Percentiles rank a stretch among this genome's conserved stretches.
Evolutionary conservation across 2,113 vertebrate species (phyloP).

Genomic region (Phylloscopus trochiloides): DNA sequence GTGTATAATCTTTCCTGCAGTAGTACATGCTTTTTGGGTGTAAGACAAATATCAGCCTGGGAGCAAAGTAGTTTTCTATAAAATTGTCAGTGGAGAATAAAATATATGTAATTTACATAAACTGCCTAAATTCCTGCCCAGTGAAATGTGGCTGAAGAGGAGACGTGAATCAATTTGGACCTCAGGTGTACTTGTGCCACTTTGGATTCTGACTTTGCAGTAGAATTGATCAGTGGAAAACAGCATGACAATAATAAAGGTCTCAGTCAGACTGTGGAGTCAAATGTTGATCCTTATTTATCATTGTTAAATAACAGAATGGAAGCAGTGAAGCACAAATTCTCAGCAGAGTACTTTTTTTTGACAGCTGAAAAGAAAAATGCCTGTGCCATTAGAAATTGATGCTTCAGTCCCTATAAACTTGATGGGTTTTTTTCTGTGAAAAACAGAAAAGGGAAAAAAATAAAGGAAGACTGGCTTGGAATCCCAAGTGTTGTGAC

Average conservation of each 20-base stretch:
- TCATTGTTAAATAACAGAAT: neutral
- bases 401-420: neutral
- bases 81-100: neutral
- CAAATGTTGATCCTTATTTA: neutral
- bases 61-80: neutral
- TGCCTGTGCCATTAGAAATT: neutral
- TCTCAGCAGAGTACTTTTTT: neutral
- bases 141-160: neutral
- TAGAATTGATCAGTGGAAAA: neutral
- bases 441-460: neutral
- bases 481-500: neutral
- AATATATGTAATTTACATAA: neutral
- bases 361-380: neutral
- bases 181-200: neutral
- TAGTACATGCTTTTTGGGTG: neutral
- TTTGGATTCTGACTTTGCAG: neutral
- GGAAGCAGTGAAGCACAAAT: constrained; percentile 8
- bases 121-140: neutral
- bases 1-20: neutral
- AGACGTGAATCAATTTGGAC: neutral
- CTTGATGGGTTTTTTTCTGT: neutral
- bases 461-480: neutral
- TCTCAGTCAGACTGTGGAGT: neutral
- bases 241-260: neutral
- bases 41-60: neutral